phyloP scores from a whole-genome alignment of 2,797 vertebrate genomes.

The Sebastes itinus region DNA sequence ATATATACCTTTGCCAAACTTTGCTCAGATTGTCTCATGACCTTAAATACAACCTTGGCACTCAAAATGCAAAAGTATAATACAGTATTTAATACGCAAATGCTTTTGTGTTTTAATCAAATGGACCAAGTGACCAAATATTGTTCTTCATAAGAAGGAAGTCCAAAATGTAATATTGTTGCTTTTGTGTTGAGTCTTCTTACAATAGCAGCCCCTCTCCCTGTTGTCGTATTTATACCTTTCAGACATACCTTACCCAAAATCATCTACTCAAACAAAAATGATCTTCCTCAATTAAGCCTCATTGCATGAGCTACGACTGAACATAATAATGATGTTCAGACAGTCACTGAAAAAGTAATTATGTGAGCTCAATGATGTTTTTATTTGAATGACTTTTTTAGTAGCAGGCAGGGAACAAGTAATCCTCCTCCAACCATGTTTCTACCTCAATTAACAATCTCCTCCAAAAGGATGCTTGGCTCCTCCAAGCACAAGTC shows the following conservation, averaged over 20 bases:
- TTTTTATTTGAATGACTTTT: constrained; percentile 71
- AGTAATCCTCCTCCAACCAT: constrained; percentile 69
- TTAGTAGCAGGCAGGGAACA: constrained; percentile 62
- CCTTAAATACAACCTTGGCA: background rate
- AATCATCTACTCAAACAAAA: constrained; percentile 38
- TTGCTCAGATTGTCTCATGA: background rate
- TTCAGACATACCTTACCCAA: constrained; percentile 26
- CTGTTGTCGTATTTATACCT: constrained; percentile 22
- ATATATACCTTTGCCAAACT: constrained; percentile 1
- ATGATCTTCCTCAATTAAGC: constrained; percentile 40
- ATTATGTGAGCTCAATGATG: constrained; percentile 59
- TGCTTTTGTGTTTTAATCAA: background rate
- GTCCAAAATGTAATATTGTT: background rate
- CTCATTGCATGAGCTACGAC: constrained; percentile 9
- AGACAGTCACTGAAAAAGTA: constrained; percentile 48
- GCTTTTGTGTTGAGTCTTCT: background rate
- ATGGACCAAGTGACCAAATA: background rate
- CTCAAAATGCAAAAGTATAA: background rate
- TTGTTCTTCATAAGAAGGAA: background rate
- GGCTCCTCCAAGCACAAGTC: constrained; percentile 68
- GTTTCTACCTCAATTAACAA: constrained; percentile 69
- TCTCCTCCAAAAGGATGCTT: constrained; percentile 63
- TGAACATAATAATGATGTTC: constrained; percentile 41
- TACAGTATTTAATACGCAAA: background rate
- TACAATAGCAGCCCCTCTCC: background rate